Base-by-base conservation (phyloP, 2,888 invertebrate species). In the Shargacucullia verbasci region DNA sequence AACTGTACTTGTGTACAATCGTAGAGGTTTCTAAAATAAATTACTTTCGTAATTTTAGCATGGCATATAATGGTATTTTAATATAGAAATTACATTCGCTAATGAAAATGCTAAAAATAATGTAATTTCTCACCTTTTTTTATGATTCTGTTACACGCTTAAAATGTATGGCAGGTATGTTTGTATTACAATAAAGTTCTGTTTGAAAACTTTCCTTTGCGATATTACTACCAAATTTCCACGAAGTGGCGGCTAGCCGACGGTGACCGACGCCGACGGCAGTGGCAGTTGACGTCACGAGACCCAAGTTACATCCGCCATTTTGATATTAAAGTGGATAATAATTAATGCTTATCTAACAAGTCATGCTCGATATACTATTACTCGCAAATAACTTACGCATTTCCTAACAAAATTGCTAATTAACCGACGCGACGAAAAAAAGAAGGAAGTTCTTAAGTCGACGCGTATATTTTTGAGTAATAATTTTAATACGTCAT, bases 301-400 rank as follows among this genome's bases (percentile, higher is more conserved):
- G 71, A 62, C 70, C 73, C 55, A 66, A 63, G 57, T 78, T 87
- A 83, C 82, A 85, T 83, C 85, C 86, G 88, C 87, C 89, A 89
- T 90, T 88, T 89, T 89, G 86, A 78, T 82, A 78, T 80, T 82
- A 83, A 80, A 82, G 79, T 78, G 73, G 31, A 63, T 52, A 48
- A 76, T 83, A 80, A 80, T 77, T 77, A 75, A 58, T 53, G 56
- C 33, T 35, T 50, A 61, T 49, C 41, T 59, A 61, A 55, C 50
- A 49, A 59, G 47, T 48, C 64, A 54, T 37, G 47, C 56, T 50
- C 53, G 50, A 49, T 53, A 46, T 46, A 61, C 55, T 59, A 40
- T 49, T 15, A 47, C 43, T 45, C 58, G 39, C 47, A 50, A 25
- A 39, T 46, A 48, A 44, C 20, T 20, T 20, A 29, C 47, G 20